Base-by-base conservation (phyloP, 1,140 invertebrate species). In the Batillaria attramentaria region DNA sequence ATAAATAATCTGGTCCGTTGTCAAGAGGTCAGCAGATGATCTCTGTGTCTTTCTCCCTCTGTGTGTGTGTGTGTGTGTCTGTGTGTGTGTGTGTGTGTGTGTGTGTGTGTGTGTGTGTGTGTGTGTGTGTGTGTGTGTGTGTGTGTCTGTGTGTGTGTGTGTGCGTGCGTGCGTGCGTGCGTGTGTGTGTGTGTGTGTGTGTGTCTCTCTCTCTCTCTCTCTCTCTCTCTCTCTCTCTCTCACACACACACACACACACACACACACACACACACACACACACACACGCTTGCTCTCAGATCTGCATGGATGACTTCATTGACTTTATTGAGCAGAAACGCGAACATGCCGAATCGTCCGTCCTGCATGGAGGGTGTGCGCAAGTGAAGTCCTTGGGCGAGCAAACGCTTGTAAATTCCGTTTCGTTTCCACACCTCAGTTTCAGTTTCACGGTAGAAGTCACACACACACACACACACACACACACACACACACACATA, bases 401-500 rank as follows among this genome's bases (percentile, higher is more conserved):
- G n/a, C n/a, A n/a, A n/a, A n/a, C n/a, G n/a, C n/a, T n/a, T 50
- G 10, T 50, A 24, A 50, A 13, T 50, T 50, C 8, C 46, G 10
- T 24, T 10, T 50, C 24, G 46, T 50, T 50, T 13, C 46, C 24
- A 13, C 24, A 13, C 46, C 24, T 13, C 46, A 50, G 46, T 50
- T 50, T 50, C 24, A 8, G 10, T 50, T 50, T 10, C 24, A 13
- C 24, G 46, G 37, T 50, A n/a, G 20, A 6, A n/a, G 39, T 28
- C 62, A 74, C 43, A 50, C 39, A 28, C 43, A 74, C 43, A 35
- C 46, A 50, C n/a, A 43, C 72, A 74, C n/a, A 28, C 46, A 50
- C 28, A 50, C 43, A n/a, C n/a, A 74, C 43, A 74, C 28, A 74
- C 43, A 74, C 43, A 74, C 43, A 74, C 43, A 74, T 35, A 74